A percentile compares a stretch with the other conserved stretches of the same genome.
phyloP scores from a whole-genome alignment of 2,888 invertebrate genomes.

The Leucania comma region DNA sequence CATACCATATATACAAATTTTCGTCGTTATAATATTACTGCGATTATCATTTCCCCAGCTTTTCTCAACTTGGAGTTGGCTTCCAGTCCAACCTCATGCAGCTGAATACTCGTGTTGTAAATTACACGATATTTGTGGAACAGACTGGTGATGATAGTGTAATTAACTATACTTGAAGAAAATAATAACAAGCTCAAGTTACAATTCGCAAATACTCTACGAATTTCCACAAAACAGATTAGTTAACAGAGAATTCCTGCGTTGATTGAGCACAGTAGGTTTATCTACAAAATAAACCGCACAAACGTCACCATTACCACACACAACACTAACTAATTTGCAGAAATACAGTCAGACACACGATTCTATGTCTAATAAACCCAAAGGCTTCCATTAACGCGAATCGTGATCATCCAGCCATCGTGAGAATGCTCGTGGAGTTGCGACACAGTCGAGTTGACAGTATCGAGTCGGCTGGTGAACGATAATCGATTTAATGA shows the following conservation, averaged over 20 bases:
- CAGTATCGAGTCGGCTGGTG: constrained; percentile 58
- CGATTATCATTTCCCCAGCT: too few species aligned
- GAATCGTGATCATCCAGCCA: constrained; percentile 47
- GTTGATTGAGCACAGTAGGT: neutral
- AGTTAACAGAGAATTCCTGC: neutral
- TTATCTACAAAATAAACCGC: constrained; percentile 8
- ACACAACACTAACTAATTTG: constrained; percentile 30
- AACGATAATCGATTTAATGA: constrained; percentile 67
- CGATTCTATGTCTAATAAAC: constrained; percentile 38
- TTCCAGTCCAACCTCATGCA: too few species aligned
- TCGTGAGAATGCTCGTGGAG: constrained; percentile 50
- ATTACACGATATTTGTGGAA: too few species aligned
- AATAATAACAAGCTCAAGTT: neutral
- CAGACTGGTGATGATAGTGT: too few species aligned
- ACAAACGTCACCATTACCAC: constrained; percentile 11
- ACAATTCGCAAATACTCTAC: neutral
- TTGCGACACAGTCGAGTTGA: constrained; percentile 53
- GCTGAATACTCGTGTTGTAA: too few species aligned
- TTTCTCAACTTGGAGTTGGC: too few species aligned
- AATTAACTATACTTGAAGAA: neutral
- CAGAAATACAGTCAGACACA: constrained; percentile 20
- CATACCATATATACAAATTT: too few species aligned
- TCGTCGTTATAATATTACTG: too few species aligned
- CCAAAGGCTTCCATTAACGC: constrained; percentile 34
- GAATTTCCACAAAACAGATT: neutral